Evolutionary conservation across 2,888 invertebrate genomes (phyloP).

Genomic region (Acleris literana): DNA sequence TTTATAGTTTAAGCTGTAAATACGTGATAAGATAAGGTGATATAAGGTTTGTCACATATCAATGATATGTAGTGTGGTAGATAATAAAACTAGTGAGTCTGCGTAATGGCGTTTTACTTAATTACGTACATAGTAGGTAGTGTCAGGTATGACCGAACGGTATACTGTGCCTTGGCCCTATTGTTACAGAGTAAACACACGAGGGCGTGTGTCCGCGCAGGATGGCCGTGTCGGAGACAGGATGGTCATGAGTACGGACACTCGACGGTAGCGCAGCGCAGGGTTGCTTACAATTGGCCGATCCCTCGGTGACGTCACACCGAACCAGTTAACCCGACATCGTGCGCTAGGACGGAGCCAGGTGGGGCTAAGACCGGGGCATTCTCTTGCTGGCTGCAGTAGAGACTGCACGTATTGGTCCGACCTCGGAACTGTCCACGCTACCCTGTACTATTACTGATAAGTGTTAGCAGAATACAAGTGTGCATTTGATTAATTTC

Average conservation of each 20-base stretch:
- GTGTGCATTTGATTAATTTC: not conserved
- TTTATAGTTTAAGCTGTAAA: too few species aligned
- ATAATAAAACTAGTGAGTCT: too few species aligned
- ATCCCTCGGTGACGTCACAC: not conserved
- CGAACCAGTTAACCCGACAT: not conserved
- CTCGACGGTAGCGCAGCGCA: too few species aligned
- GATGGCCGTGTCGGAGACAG: not conserved
- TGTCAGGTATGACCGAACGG: slow-evolving; percentile 3
- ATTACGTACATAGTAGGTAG: too few species aligned
- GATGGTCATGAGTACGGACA: not conserved
- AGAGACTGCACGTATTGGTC: not conserved
- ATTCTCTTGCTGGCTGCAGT: slow-evolving; percentile 1
- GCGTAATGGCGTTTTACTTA: too few species aligned
- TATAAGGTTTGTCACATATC: too few species aligned
- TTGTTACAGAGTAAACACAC: slow-evolving; percentile 1
- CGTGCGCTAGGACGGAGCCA: not conserved
- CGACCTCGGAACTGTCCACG: slow-evolving; percentile 1
- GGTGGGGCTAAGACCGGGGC: not conserved
- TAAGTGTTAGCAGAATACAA: not conserved
- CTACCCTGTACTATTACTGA: not conserved
- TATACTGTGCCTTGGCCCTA: not conserved
- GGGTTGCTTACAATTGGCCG: not conserved
- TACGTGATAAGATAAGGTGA: too few species aligned
- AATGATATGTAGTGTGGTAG: too few species aligned
- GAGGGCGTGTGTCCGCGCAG: not conserved